A percentile compares a stretch with the other conserved stretches of the same genome.
Evolutionary conservation across 1,140 invertebrate species (phyloP).

Genomic region (Portunus trituberculatus): DNA sequence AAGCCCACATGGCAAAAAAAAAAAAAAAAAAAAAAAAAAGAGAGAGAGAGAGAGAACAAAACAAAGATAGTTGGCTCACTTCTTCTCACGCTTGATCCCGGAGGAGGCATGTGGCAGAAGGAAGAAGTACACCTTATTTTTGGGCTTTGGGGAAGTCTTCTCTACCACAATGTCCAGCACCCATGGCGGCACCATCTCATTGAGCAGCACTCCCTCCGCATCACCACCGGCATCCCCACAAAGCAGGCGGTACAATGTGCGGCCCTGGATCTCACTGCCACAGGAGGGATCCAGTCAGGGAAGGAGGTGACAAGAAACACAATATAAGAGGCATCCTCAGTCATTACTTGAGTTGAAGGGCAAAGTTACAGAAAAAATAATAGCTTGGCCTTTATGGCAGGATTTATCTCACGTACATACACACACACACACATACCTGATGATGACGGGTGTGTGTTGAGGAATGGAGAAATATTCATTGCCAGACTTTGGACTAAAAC

Average conservation of each 20-base stretch:
- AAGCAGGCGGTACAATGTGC: conserved; percentile 93
- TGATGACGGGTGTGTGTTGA: conserved; percentile 97
- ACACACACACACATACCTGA: conserved; percentile 85
- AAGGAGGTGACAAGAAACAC: too few relatives aligned
- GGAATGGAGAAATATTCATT: conserved; percentile 96
- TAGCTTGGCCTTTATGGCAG: not conserved
- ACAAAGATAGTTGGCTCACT: conserved; percentile 84
- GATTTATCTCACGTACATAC: conserved; percentile 32
- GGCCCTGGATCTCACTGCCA: conserved; percentile 94
- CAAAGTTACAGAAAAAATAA: too few relatives aligned
- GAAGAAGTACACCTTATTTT: conserved; percentile 97
- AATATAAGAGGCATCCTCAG: too few relatives aligned
- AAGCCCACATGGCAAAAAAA: too few relatives aligned
- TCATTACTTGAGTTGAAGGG: too few relatives aligned
- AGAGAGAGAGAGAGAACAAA: not conserved
- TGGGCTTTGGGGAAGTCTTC: conserved; percentile 96
- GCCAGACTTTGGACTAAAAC: conserved; percentile 81
- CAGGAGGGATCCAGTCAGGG: not conserved
- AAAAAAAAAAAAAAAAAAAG: too few relatives aligned
- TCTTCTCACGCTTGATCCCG: conserved; percentile 95
- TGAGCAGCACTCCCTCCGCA: conserved; percentile 94
- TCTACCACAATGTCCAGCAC: conserved; percentile 97
- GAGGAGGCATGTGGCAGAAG: conserved; percentile 94
- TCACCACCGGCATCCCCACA: conserved; percentile 97
- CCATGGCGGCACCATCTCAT: conserved; percentile 98